A percentile compares a stretch with the other conserved stretches of the same genome.
Evolutionary conservation across 2,113 vertebrate species (phyloP).

Genomic region (Kryptolebias marmoratus): DNA sequence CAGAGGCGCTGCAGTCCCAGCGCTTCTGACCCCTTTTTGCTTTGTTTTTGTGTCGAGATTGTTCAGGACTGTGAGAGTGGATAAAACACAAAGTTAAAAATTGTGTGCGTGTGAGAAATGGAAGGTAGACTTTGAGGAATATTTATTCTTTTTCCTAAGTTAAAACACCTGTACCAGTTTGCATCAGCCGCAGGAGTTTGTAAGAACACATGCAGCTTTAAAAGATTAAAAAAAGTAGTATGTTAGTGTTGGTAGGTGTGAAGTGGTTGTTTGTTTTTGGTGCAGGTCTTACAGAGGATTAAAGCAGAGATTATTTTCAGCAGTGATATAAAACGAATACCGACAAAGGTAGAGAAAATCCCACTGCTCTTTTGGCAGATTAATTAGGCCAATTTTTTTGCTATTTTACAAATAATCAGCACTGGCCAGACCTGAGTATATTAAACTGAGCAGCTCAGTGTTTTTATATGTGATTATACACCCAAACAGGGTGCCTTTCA

Average conservation of each 20-base stretch:
- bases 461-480: no score
- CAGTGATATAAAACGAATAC: constrained; percentile 50
- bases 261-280: background rate
- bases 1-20: constrained; percentile 20
- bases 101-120: background rate
- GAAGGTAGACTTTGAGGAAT: background rate
- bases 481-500: no score
- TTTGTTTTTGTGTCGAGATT: constrained; percentile 3
- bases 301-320: constrained; percentile 54
- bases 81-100: constrained; percentile 2
- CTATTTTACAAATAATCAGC: no score
- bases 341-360: no score
- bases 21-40: constrained; percentile 33
- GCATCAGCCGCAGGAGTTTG: constrained; percentile 12
- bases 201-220: constrained; percentile 18
- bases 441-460: no score
- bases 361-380: no score
- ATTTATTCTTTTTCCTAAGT: constrained; percentile 15
- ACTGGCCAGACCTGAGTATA: no score
- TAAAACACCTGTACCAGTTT: constrained; percentile 36
- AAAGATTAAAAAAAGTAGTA: constrained; percentile 5
- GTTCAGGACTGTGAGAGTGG: background rate
- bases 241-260: constrained; percentile 2
- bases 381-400: no score
- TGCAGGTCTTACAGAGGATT: constrained; percentile 52